Evolutionary conservation across 2,113 vertebrate species (phyloP).

Genomic region (Aegotheles bennettii): DNA sequence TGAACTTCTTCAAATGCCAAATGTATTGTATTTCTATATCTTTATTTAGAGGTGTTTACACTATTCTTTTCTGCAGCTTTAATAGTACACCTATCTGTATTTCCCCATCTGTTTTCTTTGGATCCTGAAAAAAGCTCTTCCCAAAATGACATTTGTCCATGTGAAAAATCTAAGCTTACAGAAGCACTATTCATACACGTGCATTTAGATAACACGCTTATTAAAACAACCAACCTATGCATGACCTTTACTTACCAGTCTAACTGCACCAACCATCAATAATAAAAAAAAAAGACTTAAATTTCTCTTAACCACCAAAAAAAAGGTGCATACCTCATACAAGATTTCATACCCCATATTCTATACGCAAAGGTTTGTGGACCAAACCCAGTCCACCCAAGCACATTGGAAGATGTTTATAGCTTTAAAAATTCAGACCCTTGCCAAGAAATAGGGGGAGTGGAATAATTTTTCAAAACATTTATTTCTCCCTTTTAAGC

Average conservation of each 20-base stretch:
- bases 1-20: not conserved
- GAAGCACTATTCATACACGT: not conserved
- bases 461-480: not conserved
- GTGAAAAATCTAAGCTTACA: not conserved
- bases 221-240: not conserved
- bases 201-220: not conserved
- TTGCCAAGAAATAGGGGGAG: not conserved
- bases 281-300: not conserved
- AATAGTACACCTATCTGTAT: not conserved
- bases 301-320: not conserved
- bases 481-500: not conserved
- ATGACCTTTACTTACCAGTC: not conserved
- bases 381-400: not conserved
- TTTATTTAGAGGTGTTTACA: not conserved
- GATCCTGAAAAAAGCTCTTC: not conserved
- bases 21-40: not conserved
- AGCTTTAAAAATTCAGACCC: not conserved
- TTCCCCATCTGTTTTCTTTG: not conserved
- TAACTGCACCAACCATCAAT: not conserved
- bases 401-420: not conserved
- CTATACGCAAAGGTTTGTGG: not conserved
- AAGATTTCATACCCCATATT: not conserved
- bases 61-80: not conserved
- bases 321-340: not conserved
- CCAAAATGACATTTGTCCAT: not conserved